Conservation (phyloP, 2,113 vertebrate genomes). For the Neomonachus schauinslandi region DNA sequence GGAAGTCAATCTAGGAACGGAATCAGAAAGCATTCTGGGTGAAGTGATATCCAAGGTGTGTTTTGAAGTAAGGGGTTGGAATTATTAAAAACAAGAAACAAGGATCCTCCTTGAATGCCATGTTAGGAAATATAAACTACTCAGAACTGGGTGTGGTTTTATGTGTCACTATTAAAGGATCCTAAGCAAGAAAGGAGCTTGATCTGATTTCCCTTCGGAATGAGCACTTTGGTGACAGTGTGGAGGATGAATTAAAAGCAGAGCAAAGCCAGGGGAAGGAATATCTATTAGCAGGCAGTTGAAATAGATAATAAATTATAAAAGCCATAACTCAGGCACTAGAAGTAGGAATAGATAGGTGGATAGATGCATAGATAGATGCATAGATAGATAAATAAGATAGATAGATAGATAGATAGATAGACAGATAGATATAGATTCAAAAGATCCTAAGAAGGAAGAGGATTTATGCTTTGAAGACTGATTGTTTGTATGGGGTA, state of each 20-base stretch:
- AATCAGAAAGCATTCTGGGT: background rate
- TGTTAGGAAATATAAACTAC: background rate
- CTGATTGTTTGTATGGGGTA: background rate
- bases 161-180: background rate
- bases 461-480: background rate
- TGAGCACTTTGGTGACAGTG: background rate
- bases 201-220: background rate
- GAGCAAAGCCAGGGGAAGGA: background rate
- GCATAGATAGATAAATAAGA: background rate
- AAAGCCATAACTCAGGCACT: background rate
- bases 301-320: background rate
- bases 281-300: background rate
- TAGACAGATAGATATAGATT: background rate
- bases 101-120: background rate
- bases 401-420: too few species aligned
- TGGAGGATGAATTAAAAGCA: background rate
- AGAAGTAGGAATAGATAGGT: background rate
- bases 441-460: background rate
- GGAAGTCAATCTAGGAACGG: background rate
- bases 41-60: background rate
- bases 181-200: background rate
- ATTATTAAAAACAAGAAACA: background rate
- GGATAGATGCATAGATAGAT: background rate
- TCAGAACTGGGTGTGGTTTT: background rate
- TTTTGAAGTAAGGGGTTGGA: background rate